A percentile compares a stretch with the other conserved stretches of the same genome.
phyloP scores from a whole-genome alignment of 2,888 invertebrate genomes.

The Ectropis crepuscularia region DNA sequence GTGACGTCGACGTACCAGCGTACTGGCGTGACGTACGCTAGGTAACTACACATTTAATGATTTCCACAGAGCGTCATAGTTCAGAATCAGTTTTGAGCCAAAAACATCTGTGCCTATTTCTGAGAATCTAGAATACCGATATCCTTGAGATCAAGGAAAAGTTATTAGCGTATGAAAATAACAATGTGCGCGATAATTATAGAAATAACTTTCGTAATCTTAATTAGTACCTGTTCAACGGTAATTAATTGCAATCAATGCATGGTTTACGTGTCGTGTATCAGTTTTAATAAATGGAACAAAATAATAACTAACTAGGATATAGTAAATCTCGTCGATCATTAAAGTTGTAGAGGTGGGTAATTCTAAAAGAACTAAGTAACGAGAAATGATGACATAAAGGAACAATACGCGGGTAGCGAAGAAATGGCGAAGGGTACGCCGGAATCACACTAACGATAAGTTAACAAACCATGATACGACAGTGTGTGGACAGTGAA shows the following conservation, averaged over 20 bases:
- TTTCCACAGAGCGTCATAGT: constrained; percentile 29
- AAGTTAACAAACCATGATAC: constrained; percentile 50
- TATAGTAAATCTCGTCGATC: background rate
- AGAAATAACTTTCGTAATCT: constrained; percentile 13
- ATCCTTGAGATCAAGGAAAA: constrained; percentile 24
- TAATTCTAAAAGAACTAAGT: constrained; percentile 12
- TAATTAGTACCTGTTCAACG: constrained; percentile 19
- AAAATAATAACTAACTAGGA: constrained; percentile 8
- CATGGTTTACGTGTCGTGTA: constrained; percentile 11
- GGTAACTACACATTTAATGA: constrained; percentile 27
- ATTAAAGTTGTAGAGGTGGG: background rate
- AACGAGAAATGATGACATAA: constrained; percentile 16
- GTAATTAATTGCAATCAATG: constrained; percentile 21
- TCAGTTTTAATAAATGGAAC: constrained; percentile 4
- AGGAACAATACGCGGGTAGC: constrained; percentile 12
- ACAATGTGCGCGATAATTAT: constrained; percentile 17
- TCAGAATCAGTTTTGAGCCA: constrained; percentile 20
- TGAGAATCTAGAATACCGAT: constrained; percentile 16
- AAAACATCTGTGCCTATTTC: constrained; percentile 20
- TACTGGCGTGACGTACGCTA: constrained; percentile 27
- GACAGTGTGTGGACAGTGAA: constrained; percentile 38
- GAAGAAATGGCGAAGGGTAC: constrained; percentile 25
- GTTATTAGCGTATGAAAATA: constrained; percentile 14
- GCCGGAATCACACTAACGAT: constrained; percentile 46
- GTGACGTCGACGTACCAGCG: constrained; percentile 25